Evolutionary conservation across 2,113 vertebrate species (phyloP), one percentile per base, ranked within the genome.

Genomic region (Microcebus lehilahytsara): DNA sequence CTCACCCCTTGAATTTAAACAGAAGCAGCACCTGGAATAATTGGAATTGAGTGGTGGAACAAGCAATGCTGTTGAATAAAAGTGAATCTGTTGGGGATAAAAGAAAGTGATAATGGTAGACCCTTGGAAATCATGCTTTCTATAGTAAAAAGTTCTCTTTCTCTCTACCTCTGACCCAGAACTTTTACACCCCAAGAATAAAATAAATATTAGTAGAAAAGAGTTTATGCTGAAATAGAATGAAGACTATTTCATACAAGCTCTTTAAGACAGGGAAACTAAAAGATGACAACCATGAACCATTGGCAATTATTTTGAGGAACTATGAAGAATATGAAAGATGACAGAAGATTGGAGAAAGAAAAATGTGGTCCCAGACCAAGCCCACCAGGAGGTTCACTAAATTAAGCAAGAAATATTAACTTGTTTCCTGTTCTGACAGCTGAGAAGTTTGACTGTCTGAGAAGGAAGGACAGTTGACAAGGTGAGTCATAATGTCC

Each of bases 401-500:
- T 66, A 85, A 94, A 85, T 77, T 85, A 81, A 85, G 51, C 37
- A 62, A 85, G 78, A 94, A 91, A 53, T 49, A 60, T 49, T 51
- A 92, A 69, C 27, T 51, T 88, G 60, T 49, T 95, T 97, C 95
- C 95, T 93, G 74, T 49, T 79, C 81, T 91, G 93, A 93, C 49
- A 95, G 67, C 91, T 83, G 67, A 96, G 95, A 85, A 93, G 66
- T 60, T 58, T 67, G 86, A 74, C 80, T 1, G 7, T 67, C 90
- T 80, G 53, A 64, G 30, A 64, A 64, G 75, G 60, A 49, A 64
- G 49, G 62, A 78, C n/a, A 58, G 77, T 75, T 62, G 53, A 40
- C 91, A 81, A 96, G 77, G 88, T 94, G 85, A 95, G 58, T 96
- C 88, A 78, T 2, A n/a, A 34, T 69, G 56, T 81, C 56, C 66